Base-by-base conservation (phyloP, 2,113 vertebrate genomes). In the Dendropsophus ebraccatus region DNA sequence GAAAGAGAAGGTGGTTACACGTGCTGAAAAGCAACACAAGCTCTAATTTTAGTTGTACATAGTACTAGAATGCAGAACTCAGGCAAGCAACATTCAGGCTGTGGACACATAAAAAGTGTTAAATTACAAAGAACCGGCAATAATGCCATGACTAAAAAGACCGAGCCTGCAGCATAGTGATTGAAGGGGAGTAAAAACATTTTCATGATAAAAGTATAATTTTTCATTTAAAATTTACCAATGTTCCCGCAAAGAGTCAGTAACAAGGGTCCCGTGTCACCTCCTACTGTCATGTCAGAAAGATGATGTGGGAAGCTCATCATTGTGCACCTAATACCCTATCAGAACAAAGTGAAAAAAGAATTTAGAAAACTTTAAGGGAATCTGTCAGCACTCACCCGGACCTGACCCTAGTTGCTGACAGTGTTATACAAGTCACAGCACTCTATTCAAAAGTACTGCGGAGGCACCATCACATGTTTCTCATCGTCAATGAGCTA, bases 1-100 rank as follows among this genome's bases (percentile, higher is more conserved):
- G 65, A 58, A 69, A 60, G 72, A 35, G 30, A 85, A 85, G 47
- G 45, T 50, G 47, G 11, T 45, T 78, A 50, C 75, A 80, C 77
- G 21, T 50, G 50, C 60, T 79, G 62, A 58, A 49, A 25, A 79
- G 45, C 56, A 65, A 25, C n/a, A 77, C 13, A 78, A 58, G 69
- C 28, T 72, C 75, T 30, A 79, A 79, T 80, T 72, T 56, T 80
- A 85, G 28, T 30, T 65, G 21, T 19, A 52, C 52, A 65, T 13
- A 50, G 50, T 56, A 28, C 47, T 21, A n/a, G 5, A 30, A 47
- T n/a, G 30, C 32, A 45, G 79, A 19, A 21, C 45, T 79, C 16
- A 19, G 65, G 32, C 6, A 25, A 45, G 1, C 32, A 35, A 6
- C 19, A 23, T 23, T 78, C 19, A 56, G 7, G 28, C 37, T 67